These are phyloP conservation scores for Cantharis lateralis DNA, from an alignment of 2,888 invertebrate genomes.

Conservation along the genomic window DNA sequence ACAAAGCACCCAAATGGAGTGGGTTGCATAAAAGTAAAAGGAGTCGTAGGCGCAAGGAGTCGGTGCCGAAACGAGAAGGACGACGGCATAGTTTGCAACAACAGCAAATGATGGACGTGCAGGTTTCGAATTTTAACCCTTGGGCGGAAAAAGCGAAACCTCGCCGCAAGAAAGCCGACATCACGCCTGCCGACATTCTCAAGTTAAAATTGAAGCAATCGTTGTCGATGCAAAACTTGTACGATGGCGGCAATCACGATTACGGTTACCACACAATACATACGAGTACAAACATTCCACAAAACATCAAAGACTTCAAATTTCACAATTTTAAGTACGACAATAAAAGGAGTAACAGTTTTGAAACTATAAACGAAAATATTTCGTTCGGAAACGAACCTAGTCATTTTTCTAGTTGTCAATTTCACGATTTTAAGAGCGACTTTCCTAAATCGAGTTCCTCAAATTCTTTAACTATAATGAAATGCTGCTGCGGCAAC, in stretches of 20 bases:
- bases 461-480: slow-evolving; percentile 25
- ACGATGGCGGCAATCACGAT: slow-evolving; percentile 27
- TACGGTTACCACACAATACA: slow-evolving; percentile 54
- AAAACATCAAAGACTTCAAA: slow-evolving; percentile 16
- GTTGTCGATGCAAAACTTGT: slow-evolving; percentile 52
- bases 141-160: neutral
- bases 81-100: neutral
- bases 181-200: slow-evolving; percentile 44
- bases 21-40: neutral
- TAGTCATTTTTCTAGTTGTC: slow-evolving; percentile 5
- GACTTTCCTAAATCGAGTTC: neutral
- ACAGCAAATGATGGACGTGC: neutral
- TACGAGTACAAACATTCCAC: slow-evolving; percentile 37
- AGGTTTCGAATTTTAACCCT: neutral
- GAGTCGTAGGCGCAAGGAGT: neutral
- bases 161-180: slow-evolving; percentile 31
- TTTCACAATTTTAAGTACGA: slow-evolving; percentile 20
- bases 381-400: slow-evolving; percentile 12
- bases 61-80: neutral
- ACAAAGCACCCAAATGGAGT: slow-evolving; percentile 15
- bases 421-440: neutral
- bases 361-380: slow-evolving; percentile 27
- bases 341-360: slow-evolving; percentile 19
- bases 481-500: slow-evolving; percentile 46
- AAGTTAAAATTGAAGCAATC: slow-evolving; percentile 53